Conservation (phyloP, 2,888 invertebrate genomes). For the Caenorhabditis sp. region DNA sequence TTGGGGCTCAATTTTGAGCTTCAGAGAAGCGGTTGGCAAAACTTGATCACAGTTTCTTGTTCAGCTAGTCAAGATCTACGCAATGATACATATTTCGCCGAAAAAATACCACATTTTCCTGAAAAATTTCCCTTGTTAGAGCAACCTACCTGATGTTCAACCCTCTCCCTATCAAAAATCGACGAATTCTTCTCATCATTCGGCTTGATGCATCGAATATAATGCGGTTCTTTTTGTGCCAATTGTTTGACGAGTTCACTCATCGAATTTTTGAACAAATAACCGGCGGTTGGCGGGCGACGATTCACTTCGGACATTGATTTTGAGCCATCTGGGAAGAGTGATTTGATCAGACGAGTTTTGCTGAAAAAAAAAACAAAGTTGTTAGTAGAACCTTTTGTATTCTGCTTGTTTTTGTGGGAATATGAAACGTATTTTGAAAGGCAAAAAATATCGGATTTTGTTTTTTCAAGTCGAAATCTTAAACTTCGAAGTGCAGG, state of each 20-base stretch:
- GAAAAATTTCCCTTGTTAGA: not conserved
- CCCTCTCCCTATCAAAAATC: constrained; percentile 84
- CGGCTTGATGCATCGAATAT: constrained; percentile 95
- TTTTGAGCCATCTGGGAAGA: constrained; percentile 97
- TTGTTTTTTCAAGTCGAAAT: no score
- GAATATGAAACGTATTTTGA: not conserved
- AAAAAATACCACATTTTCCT: not conserved
- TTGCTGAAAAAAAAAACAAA: no score
- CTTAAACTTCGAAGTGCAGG: no score
- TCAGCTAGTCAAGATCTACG: not conserved
- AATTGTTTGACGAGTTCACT: constrained; percentile 85
- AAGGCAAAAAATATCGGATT: not conserved
- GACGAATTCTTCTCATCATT: constrained; percentile 90
- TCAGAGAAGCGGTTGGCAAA: no score
- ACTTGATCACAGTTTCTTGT: no score
- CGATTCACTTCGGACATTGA: constrained; percentile 91
- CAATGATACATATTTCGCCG: not conserved
- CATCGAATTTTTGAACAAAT: constrained; percentile 90
- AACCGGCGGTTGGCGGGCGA: constrained; percentile 90
- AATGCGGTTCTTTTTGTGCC: constrained; percentile 81
- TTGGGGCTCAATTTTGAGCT: no score
- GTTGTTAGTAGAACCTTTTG: not conserved
- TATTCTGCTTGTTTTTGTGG: not conserved
- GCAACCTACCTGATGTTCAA: constrained; percentile 73
- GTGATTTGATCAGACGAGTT: constrained; percentile 78